Evolutionary conservation across 2,113 vertebrate genomes (phyloP).

Genomic region (Struthio camelus): DNA sequence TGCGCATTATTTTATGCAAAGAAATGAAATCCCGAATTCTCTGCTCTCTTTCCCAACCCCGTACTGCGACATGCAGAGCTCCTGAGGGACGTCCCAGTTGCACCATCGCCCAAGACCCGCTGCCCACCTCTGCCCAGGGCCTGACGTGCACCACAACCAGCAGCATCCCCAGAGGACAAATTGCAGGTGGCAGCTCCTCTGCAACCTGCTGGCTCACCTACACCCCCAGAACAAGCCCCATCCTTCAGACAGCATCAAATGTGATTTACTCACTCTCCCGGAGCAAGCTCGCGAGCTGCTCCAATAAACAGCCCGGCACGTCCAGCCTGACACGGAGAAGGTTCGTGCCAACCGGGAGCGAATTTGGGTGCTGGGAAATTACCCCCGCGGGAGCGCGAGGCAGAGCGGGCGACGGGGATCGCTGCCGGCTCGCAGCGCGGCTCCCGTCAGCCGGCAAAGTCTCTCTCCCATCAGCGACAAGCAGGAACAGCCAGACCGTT

Average conservation of each 20-base stretch:
- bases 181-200: background rate
- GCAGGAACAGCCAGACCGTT: background rate
- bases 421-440: background rate
- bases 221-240: background rate
- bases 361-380: background rate
- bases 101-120: background rate
- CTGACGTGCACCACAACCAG: no score
- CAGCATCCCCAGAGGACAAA: background rate
- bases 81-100: background rate
- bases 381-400: background rate
- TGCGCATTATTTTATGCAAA: background rate
- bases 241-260: fast-evolving
- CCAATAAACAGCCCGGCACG: background rate
- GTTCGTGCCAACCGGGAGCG: fast-evolving
- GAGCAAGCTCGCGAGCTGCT: background rate
- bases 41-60: background rate
- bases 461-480: background rate
- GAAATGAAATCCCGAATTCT: background rate
- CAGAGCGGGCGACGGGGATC: background rate
- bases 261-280: background rate
- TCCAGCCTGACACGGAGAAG: background rate
- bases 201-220: background rate
- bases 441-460: background rate
- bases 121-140: background rate
- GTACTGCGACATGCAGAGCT: background rate